Base-by-base conservation (phyloP, 2,888 invertebrate species). In the Nomada ferruginata region DNA sequence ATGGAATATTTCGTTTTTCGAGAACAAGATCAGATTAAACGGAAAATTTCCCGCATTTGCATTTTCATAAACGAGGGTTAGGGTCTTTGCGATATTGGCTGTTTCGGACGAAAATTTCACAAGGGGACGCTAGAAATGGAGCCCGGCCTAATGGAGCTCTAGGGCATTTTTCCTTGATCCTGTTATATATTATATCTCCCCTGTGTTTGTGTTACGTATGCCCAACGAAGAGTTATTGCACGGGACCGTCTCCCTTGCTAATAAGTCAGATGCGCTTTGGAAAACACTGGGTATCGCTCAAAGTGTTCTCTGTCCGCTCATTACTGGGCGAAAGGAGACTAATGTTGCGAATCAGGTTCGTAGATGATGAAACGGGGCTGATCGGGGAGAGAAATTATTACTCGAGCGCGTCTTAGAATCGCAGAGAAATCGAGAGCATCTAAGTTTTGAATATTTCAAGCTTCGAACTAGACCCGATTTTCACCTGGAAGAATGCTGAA, bases 101-200 rank as follows among this genome's bases (percentile, higher is more conserved):
- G 47, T 15, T 66, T 66, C 70, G 69, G n/a, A 52, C 26, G 44
- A 47, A 47, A 47, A 47, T 47, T 47, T 47, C 47, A 47, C 47
- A 47, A 47, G 47, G 47, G 52, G 61, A 61, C 59, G 72, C 63
- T 66, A 53, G 55, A 42, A 69, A 65, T 47, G 55, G 52, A 18
- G 66, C 52, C 70, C 83, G 79, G 86, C 86, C 81, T 76, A 86
- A 86, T 69, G 79, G 68, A 77, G 69, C 84, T 76, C 80, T 53
- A 29, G 64, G 61, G 53, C 65, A 57, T 65, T 73, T 61, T 79
- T 52, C 66, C 66, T 63, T 29, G 59, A 75, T 68, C 29, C 36
- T 42, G 61, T 57, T 63, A 60, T 23, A 26, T 2, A 20, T n/a
- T 10, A 36, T 20, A 20, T 7, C 10, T 15, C 29, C 59, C 18